These are phyloP conservation scores for Piscicola geometra DNA, from an alignment of 2,888 invertebrate genomes.

Conservation along the genomic window DNA sequence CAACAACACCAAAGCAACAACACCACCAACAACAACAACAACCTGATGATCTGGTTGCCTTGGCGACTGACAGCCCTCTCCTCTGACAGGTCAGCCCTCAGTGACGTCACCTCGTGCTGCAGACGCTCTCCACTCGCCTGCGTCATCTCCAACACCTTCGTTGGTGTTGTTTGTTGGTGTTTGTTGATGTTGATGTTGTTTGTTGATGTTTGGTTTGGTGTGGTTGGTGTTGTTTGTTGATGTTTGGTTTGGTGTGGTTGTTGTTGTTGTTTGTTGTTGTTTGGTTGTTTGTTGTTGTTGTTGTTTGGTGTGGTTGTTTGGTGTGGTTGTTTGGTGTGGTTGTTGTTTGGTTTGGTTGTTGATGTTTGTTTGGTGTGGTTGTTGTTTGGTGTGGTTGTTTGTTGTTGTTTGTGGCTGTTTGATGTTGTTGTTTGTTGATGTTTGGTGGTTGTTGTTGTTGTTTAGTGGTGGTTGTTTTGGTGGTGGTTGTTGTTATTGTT, in stretches of 20 bases:
- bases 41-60: background rate
- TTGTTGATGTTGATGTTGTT: too few relatives aligned
- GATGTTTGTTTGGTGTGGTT: too few relatives aligned
- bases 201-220: too few relatives aligned
- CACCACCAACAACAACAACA: background rate
- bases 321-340: too few relatives aligned
- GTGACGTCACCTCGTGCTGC: slow-evolving; percentile 42
- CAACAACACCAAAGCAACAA: background rate
- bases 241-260: too few relatives aligned
- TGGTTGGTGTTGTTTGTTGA: too few relatives aligned
- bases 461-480: too few relatives aligned
- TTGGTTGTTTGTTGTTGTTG: background rate
- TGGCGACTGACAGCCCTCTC: slow-evolving; percentile 9
- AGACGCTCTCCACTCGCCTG: background rate
- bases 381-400: background rate
- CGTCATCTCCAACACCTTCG: too few relatives aligned
- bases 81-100: slow-evolving; percentile 42
- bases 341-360: too few relatives aligned
- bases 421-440: background rate
- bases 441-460: too few relatives aligned
- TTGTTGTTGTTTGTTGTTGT: too few relatives aligned
- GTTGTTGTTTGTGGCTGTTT: background rate
- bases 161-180: background rate
- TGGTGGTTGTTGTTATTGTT: too few relatives aligned
- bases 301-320: background rate